These are phyloP conservation scores for Rhipidura dahli DNA, from an alignment of 2,113 vertebrate species.

Conservation along the genomic window DNA sequence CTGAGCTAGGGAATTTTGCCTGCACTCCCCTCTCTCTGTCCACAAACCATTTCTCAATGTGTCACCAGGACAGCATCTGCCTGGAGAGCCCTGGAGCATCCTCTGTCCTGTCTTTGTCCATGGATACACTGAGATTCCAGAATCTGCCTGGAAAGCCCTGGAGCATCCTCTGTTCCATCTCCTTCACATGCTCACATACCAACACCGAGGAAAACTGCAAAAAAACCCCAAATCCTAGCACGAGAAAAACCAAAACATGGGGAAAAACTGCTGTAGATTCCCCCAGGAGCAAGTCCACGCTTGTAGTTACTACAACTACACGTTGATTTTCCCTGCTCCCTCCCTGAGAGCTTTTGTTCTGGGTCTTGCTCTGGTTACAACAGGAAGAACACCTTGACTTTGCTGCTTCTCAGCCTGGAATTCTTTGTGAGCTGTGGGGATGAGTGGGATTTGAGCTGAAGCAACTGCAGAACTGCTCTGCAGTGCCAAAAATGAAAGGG, in stretches of 20 bases:
- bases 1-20: background rate
- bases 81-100: background rate
- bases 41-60: background rate
- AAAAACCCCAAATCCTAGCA: fast-evolving
- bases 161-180: background rate
- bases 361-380: background rate
- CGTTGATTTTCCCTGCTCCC: fast-evolving
- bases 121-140: fast-evolving
- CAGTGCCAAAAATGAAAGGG: background rate
- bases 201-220: background rate
- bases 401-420: background rate
- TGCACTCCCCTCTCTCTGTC: background rate
- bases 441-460: background rate
- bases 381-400: background rate
- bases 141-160: background rate
- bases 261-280: background rate
- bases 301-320: background rate
- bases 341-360: background rate
- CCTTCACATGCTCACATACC: background rate
- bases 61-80: background rate
- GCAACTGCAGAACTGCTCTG: fast-evolving
- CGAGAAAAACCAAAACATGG: fast-evolving
- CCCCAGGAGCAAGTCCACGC: background rate
- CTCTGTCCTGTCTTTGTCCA: background rate
- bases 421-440: background rate